Evolutionary conservation across 2,888 invertebrate genomes (phyloP).

Genomic region (Athetis lepigone): DNA sequence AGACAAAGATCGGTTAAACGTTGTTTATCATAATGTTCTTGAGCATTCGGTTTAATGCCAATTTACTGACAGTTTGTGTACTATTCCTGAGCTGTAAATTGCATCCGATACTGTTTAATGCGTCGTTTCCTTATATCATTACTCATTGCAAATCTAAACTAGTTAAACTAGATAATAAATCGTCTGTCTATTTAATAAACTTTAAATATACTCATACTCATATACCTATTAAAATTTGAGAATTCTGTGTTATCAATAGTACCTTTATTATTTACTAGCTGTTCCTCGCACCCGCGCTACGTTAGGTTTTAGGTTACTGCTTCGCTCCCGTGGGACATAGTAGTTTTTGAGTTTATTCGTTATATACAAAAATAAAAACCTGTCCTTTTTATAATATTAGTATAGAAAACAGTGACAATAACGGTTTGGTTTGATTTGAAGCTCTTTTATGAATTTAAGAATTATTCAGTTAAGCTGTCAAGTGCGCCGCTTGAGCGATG

Average conservation of each 20-base stretch:
- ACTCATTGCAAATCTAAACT: slow-evolving; percentile 51
- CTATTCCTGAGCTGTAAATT: slow-evolving; percentile 36
- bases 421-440: neutral
- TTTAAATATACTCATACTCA: slow-evolving; percentile 3
- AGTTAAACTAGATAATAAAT: slow-evolving; percentile 31
- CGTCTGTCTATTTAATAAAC: neutral
- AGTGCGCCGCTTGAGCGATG: neutral
- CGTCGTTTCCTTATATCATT: slow-evolving; percentile 30
- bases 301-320: too few species aligned
- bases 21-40: slow-evolving; percentile 28
- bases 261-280: too few species aligned
- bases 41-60: slow-evolving; percentile 28
- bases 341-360: too few species aligned
- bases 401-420: slow-evolving; percentile 9
- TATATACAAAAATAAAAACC: too few species aligned
- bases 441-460: neutral
- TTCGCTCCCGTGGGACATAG: too few species aligned
- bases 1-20: slow-evolving; percentile 20
- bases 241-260: neutral
- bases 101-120: slow-evolving; percentile 38
- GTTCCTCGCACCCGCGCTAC: too few species aligned
- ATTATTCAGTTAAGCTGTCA: slow-evolving; percentile 15
- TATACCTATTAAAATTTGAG: neutral
- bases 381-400: too few species aligned
- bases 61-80: slow-evolving; percentile 43